Base-by-base conservation (phyloP, 2,888 invertebrate species). In the Germaria angustata region DNA sequence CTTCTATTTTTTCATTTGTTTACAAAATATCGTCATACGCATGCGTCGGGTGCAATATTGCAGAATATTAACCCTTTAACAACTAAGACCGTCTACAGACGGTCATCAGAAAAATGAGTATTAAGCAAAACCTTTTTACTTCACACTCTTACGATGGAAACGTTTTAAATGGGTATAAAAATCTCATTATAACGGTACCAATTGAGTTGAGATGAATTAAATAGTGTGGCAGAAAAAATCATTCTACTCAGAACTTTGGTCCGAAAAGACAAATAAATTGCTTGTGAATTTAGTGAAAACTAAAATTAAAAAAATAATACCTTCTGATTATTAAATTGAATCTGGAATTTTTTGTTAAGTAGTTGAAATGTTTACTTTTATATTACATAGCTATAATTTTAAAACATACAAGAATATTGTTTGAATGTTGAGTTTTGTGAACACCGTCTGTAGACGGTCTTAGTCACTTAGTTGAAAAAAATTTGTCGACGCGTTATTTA, bases 1-100 rank as follows among this genome's bases (percentile, higher is more conserved):
- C n/a, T n/a, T n/a, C n/a, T n/a, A n/a, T n/a, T n/a, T n/a, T n/a
- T n/a, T n/a, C n/a, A n/a, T n/a, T n/a, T n/a, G n/a, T n/a, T n/a
- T n/a, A n/a, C n/a, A n/a, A n/a, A n/a, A n/a, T n/a, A n/a, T n/a
- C n/a, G n/a, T n/a, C n/a, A n/a, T n/a, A n/a, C n/a, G n/a, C n/a
- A n/a, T n/a, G n/a, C n/a, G n/a, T n/a, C n/a, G n/a, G n/a, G n/a
- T n/a, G n/a, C n/a, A n/a, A n/a, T n/a, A n/a, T n/a, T n/a, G n/a
- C n/a, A n/a, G n/a, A n/a, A n/a, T n/a, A n/a, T 15, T 41, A 41
- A 41, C 41, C 22, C 49, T 24, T 22, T 11, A 22, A n/a, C 49
- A 22, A 22, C 49, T 49, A 49, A 49, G 49, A 49, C 49, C 49
- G 49, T 49, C 49, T 49, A 49, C 49, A 49, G 49, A 24, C 49